Percentiles rank a stretch among this genome's conserved stretches.
Conservation (phyloP, 2,888 invertebrate species). For the Anorthoa munda region DNA sequence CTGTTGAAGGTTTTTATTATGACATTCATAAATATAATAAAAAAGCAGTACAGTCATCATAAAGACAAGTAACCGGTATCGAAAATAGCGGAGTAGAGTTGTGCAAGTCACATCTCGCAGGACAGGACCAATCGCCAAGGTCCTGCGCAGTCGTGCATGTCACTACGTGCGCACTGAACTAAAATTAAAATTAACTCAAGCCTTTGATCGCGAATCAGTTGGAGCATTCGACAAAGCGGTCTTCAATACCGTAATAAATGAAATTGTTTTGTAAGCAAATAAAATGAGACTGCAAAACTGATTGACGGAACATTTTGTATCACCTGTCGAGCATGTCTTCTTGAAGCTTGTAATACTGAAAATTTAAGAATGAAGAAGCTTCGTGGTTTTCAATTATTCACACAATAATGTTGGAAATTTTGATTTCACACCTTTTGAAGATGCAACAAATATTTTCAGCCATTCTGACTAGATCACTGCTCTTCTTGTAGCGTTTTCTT, state of each 20-base stretch:
- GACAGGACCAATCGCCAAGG: slow-evolving; percentile 85
- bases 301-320: slow-evolving; percentile 28
- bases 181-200: slow-evolving; percentile 76
- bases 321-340: background rate
- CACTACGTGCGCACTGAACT: slow-evolving; percentile 79
- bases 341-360: background rate
- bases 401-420: background rate
- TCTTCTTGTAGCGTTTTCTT: background rate
- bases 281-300: slow-evolving; percentile 14
- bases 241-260: slow-evolving; percentile 53
- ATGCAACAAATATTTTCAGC: background rate
- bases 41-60: slow-evolving; percentile 72
- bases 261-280: slow-evolving; percentile 32
- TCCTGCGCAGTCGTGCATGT: slow-evolving; percentile 83
- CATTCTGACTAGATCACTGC: background rate
- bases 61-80: slow-evolving; percentile 73
- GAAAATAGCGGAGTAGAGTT: slow-evolving; percentile 82
- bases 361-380: background rate
- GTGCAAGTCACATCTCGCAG: slow-evolving; percentile 87
- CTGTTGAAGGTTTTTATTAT: slow-evolving; percentile 66
- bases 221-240: slow-evolving; percentile 50
- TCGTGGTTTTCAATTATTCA: background rate
- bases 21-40: slow-evolving; percentile 67
- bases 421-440: background rate
- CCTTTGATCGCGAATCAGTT: slow-evolving; percentile 68